Conservation (phyloP, 2,113 vertebrate genomes). For the Chauna torquata region DNA sequence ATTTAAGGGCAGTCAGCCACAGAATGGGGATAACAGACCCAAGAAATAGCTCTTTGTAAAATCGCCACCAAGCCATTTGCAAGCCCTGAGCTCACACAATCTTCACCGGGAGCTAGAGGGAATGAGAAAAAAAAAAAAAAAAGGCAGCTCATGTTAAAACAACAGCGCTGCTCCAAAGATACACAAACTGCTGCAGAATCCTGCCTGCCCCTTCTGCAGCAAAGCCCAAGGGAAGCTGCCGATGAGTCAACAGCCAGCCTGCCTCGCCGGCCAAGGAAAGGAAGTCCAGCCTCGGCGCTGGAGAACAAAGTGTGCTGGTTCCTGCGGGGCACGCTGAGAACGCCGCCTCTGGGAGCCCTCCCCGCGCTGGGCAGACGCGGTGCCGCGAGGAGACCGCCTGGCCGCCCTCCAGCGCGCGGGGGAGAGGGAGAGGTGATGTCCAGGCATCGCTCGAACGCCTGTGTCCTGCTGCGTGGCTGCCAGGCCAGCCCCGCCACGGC, state of each 20-base stretch:
- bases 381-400: neutral
- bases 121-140: neutral
- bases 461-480: neutral
- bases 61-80: neutral
- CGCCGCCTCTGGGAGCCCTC: neutral
- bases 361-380: neutral
- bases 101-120: neutral
- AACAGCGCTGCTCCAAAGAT: slow-evolving; percentile 13
- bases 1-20: neutral
- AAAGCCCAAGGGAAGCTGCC: slow-evolving; percentile 61
- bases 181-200: slow-evolving; percentile 52
- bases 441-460: neutral
- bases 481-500: neutral
- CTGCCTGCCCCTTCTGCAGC: slow-evolving; percentile 52
- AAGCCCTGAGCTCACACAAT: neutral
- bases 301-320: slow-evolving; percentile 56
- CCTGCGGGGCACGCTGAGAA: neutral
- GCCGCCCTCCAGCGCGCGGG: neutral
- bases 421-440: neutral
- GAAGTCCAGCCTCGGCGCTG: neutral
- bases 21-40: neutral
- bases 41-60: neutral
- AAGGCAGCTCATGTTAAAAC: neutral
- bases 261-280: neutral
- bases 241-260: slow-evolving; percentile 65